These are phyloP conservation scores for Drosophila melanosoma DNA, from an alignment of 2,888 invertebrate species.

Conservation along the genomic window DNA sequence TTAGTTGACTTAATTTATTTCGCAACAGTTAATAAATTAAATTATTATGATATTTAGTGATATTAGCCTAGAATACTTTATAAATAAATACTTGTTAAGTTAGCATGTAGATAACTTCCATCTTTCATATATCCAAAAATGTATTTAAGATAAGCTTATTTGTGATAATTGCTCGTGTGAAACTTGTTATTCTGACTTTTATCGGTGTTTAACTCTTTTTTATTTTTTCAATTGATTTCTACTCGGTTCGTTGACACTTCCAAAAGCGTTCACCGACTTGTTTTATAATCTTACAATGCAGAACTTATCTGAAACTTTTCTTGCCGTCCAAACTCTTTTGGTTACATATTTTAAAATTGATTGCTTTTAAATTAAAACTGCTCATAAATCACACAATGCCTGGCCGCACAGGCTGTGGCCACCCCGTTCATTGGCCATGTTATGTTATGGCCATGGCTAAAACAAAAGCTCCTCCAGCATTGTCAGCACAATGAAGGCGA, in stretches of 20 bases:
- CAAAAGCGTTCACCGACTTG: neutral
- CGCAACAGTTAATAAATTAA: neutral
- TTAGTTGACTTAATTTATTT: neutral
- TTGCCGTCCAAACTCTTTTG: constrained; percentile 53
- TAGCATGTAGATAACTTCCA: neutral
- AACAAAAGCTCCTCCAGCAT: constrained; percentile 76
- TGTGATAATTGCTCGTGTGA: neutral
- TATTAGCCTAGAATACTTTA: neutral
- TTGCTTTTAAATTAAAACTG: constrained; percentile 76
- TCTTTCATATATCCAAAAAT: neutral
- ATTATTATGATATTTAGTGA: neutral
- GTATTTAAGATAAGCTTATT: neutral
- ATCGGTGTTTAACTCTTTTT: neutral
- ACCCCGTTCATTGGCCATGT: neutral
- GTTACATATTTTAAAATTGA: constrained; percentile 63
- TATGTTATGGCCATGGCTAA: constrained; percentile 34
- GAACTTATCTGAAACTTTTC: constrained; percentile 40
- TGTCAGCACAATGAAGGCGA: constrained; percentile 81
- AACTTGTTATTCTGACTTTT: neutral
- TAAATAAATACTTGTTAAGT: neutral
- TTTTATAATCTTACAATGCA: constrained; percentile 13
- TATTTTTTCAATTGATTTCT: neutral
- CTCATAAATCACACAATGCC: constrained; percentile 67
- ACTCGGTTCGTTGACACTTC: neutral
- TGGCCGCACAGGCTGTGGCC: constrained; percentile 47